phyloP scores from a whole-genome alignment of 2,888 invertebrate species.

The Tryphoninae sp. region DNA sequence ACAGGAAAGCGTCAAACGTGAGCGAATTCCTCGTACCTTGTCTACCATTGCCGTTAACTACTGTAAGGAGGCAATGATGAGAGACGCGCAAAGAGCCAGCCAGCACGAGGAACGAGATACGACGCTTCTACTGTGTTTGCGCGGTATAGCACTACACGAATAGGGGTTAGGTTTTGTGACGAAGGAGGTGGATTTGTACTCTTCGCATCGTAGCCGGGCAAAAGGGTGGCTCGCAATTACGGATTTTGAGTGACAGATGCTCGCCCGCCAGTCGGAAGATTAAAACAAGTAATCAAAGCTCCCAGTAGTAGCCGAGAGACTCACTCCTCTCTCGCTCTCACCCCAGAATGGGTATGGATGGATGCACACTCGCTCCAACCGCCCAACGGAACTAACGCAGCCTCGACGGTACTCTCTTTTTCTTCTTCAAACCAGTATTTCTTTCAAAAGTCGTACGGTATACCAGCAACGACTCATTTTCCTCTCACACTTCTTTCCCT shows the following conservation, averaged over 20 bases:
- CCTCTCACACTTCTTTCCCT: conserved; percentile 50
- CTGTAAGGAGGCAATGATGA: conserved; percentile 36
- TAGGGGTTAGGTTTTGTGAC: conserved; percentile 34
- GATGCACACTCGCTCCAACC: conserved; percentile 72
- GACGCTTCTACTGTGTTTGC: conserved; percentile 37
- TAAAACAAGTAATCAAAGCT: conserved; percentile 82
- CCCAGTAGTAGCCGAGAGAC: conserved; percentile 69
- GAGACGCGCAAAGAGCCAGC: conserved; percentile 42
- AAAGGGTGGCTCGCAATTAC: conserved; percentile 79
- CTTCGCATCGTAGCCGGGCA: conserved; percentile 56
- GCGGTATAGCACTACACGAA: conserved; percentile 47
- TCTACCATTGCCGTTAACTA: neutral
- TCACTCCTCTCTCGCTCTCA: conserved; percentile 57
- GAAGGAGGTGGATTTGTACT: conserved; percentile 31
- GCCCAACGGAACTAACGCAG: conserved; percentile 46
- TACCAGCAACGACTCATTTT: conserved; percentile 63
- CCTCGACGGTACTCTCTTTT: conserved; percentile 51
- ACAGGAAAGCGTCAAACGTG: conserved; percentile 16
- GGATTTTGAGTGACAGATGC: conserved; percentile 81
- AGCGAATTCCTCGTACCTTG: conserved; percentile 3
- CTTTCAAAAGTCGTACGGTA: conserved; percentile 57
- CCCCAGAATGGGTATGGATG: conserved; percentile 78
- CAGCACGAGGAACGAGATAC: conserved; percentile 41
- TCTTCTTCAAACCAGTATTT: conserved; percentile 41
- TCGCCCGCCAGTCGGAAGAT: conserved; percentile 81